phyloP scores from a whole-genome alignment of 2,888 invertebrate species.

The Parnassius smintheus region DNA sequence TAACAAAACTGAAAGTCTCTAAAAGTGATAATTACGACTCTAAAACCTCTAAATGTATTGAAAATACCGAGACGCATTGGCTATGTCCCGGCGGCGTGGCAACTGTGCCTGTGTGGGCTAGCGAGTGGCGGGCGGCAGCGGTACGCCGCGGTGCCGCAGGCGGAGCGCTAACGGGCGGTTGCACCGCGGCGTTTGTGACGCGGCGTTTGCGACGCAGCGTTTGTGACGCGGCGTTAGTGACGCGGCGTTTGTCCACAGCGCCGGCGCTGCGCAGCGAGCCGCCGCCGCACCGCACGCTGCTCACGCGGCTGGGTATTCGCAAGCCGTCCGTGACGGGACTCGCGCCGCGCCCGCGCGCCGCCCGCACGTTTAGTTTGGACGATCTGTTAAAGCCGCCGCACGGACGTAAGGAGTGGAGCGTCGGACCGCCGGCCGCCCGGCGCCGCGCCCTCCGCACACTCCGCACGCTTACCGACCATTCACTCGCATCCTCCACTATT shows the following conservation, averaged over 20 bases:
- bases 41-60: not conserved
- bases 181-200: slow-evolving; percentile 30
- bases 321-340: slow-evolving; percentile 93
- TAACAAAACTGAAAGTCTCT: too few relatives aligned
- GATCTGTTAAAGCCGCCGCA: slow-evolving; percentile 92
- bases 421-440: slow-evolving; percentile 31
- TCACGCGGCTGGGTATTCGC: slow-evolving; percentile 92
- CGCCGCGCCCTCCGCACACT: slow-evolving; percentile 67
- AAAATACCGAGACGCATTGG: slow-evolving; percentile 3
- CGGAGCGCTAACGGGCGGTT: slow-evolving; percentile 46
- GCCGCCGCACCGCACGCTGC: slow-evolving; percentile 83
- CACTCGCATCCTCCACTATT: not conserved
- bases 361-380: slow-evolving; percentile 93
- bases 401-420: slow-evolving; percentile 86
- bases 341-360: slow-evolving; percentile 86
- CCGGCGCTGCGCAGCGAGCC: slow-evolving; percentile 52
- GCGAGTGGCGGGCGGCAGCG: slow-evolving; percentile 50
- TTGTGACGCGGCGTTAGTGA: slow-evolving; percentile 34
- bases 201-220: slow-evolving; percentile 31
- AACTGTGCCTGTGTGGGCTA: slow-evolving; percentile 56
- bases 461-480: slow-evolving; percentile 42
- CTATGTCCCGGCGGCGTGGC: slow-evolving; percentile 41
- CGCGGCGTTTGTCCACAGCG: slow-evolving; percentile 81
- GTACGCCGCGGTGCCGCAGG: slow-evolving; percentile 61
- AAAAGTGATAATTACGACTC: not conserved